These are phyloP conservation scores for Eutrigla gurnardus DNA, from an alignment of 2,797 vertebrate species.

Conservation along the genomic window DNA sequence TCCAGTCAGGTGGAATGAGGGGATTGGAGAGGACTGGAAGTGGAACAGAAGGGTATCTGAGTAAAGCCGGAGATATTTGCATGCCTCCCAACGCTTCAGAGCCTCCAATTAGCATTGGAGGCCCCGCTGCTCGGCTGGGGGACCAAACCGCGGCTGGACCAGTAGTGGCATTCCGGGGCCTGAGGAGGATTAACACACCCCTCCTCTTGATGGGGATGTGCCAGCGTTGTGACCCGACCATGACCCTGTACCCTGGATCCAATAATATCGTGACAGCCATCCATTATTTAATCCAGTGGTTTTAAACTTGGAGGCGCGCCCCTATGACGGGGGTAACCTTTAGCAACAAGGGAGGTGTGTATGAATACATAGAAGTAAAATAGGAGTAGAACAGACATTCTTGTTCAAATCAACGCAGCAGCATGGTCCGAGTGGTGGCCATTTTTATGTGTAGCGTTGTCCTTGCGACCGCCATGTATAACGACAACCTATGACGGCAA, in stretches of 20 bases:
- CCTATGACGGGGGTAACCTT: too few species aligned
- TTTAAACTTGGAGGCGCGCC: too few species aligned
- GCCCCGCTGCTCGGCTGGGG: constrained; percentile 52
- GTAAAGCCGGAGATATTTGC: constrained; percentile 79
- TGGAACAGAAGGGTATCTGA: constrained; percentile 78
- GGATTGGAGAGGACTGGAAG: constrained; percentile 86
- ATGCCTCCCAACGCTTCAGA: constrained; percentile 75
- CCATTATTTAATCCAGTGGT: too few species aligned
- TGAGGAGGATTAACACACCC: constrained; percentile 66
- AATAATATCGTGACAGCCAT: too few species aligned
- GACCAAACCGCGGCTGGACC: constrained; percentile 45
- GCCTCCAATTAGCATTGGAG: constrained; percentile 75
- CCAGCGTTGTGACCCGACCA: constrained; percentile 47
- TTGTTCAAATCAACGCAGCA: too few species aligned
- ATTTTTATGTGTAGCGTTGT: too few species aligned
- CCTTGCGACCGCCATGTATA: too few species aligned
- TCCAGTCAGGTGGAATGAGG: constrained; percentile 93
- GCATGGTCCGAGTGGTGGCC: too few species aligned
- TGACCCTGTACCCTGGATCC: constrained; percentile 46
- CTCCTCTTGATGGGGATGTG: constrained; percentile 47
- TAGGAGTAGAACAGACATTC: too few species aligned
- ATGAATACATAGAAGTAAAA: too few species aligned
- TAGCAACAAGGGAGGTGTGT: too few species aligned
- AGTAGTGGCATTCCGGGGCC: constrained; percentile 70
- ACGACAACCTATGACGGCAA: too few species aligned